phyloP scores from a whole-genome alignment of 1,140 invertebrate species.

The Diploscapter pachys region DNA sequence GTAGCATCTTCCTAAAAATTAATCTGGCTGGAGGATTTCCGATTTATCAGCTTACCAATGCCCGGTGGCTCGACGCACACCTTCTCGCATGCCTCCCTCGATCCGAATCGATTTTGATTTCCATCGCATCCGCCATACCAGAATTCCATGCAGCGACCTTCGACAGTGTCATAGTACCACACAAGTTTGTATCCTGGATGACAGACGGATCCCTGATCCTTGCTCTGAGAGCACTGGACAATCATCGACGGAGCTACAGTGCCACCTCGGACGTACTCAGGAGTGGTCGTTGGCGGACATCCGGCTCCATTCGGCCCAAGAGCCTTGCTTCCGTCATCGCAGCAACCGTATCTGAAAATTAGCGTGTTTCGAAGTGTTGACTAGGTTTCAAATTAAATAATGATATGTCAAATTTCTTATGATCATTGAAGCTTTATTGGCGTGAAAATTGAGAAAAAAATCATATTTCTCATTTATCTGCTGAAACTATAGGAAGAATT shows the following conservation, averaged over 20 bases:
- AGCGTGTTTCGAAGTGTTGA: too few species aligned
- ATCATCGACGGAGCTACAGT: constrained; percentile 55
- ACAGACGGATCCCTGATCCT: constrained; percentile 48
- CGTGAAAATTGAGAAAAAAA: constrained; percentile 20
- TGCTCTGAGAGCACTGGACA: constrained; percentile 38
- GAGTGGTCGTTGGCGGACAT: constrained; percentile 54
- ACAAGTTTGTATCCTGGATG: constrained; percentile 65
- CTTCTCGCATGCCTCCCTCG: constrained; percentile 78
- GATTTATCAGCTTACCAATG: constrained; percentile 66
- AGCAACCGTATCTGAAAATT: constrained; percentile 56
- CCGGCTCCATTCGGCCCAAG: constrained; percentile 58
- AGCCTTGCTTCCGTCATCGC: constrained; percentile 60
- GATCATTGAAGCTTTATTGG: too few species aligned
- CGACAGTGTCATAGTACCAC: constrained; percentile 80
- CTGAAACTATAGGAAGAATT: too few species aligned
- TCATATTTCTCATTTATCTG: background rate
- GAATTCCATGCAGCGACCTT: constrained; percentile 73
- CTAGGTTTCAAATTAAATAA: too few species aligned
- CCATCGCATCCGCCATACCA: constrained; percentile 81
- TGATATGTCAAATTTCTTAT: too few species aligned
- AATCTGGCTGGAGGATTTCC: constrained; percentile 15
- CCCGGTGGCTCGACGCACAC: constrained; percentile 80
- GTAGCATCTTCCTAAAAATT: constrained; percentile 47
- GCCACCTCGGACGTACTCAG: constrained; percentile 51
- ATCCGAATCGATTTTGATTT: constrained; percentile 78